Evolutionary conservation across 2,113 vertebrate species (phyloP), one percentile per base, ranked within the genome.

Genomic region (Notothenia rossii): DNA sequence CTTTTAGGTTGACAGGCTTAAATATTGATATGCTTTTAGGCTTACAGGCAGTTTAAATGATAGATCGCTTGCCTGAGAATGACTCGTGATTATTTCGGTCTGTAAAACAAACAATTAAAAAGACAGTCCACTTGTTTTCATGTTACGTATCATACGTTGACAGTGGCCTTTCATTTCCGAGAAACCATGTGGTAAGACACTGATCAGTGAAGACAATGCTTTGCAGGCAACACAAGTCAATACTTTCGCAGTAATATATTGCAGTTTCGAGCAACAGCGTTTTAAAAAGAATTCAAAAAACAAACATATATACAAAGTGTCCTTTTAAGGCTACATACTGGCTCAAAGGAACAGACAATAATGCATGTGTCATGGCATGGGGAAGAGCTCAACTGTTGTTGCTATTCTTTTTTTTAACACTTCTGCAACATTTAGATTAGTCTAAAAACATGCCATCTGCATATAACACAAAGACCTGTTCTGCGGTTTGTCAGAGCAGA

Each of bases 21-120:
- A 75, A 53, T 76, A 72, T 72, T 25, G 10, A 54, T 43, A 22
- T 14, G 64, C 56, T 63, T 73, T 49, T 2, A 62, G 20, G 60
- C 29, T 54, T 62, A 61, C 48, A 12, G 12, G 48, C n/a, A 66
- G 12, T 59, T 73, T 50, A 72, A 60, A 58, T 51, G 29, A 29
- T 51, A n/a, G 18, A 46, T 7, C 2, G 4, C 53, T 64, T 25
- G 17, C 9, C 22, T 9, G 6, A 72, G 10, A 56, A 46, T 56
- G 46, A 66, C 69, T 45, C 29, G 51, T 12, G 53, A 45, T 69
- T 70, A 2, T 55, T 45, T 40, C 20, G 43, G 43, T 20, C 43
- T 48, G 62, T 17, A 46, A 40, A 9, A 29, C 29, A 29, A 50
- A 76, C 18, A 33, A 49, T 29, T 58, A 48, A 66, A 60, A 56